These are phyloP conservation scores for Enteromius mattozi DNA, from an alignment of 2,797 vertebrate genomes.

Conservation along the genomic window DNA sequence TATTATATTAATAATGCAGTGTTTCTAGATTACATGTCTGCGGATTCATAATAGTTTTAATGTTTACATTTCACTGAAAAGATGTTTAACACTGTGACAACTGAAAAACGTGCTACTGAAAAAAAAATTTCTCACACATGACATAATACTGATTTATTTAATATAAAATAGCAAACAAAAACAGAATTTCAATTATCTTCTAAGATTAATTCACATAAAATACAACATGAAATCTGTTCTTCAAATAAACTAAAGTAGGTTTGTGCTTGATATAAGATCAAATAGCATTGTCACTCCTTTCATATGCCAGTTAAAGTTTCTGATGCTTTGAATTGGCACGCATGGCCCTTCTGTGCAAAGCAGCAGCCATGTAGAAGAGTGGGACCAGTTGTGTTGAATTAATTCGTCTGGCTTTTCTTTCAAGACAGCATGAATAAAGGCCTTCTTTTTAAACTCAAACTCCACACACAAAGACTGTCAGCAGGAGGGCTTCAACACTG, in stretches of 20 bases:
- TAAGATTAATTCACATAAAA: background rate
- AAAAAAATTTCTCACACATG: no score
- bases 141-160: no score
- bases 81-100: background rate
- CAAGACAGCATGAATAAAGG: constrained; percentile 34
- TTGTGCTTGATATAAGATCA: background rate
- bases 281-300: background rate
- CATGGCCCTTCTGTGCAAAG: constrained; percentile 12
- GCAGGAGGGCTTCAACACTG: constrained; percentile 8
- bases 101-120: background rate
- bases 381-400: background rate
- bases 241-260: background rate
- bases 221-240: background rate
- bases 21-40: background rate
- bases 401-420: constrained; percentile 25
- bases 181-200: background rate
- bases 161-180: background rate
- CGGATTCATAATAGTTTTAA: background rate
- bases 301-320: constrained; percentile 11
- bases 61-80: background rate
- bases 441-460: constrained; percentile 16
- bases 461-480: constrained; percentile 20
- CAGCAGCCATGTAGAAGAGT: constrained; percentile 11
- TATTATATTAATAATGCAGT: background rate
- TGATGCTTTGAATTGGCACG: background rate